Evolutionary conservation across 2,113 vertebrate genomes (phyloP), one percentile per base, ranked within the genome.

Genomic region (Chunga burmeisteri): DNA sequence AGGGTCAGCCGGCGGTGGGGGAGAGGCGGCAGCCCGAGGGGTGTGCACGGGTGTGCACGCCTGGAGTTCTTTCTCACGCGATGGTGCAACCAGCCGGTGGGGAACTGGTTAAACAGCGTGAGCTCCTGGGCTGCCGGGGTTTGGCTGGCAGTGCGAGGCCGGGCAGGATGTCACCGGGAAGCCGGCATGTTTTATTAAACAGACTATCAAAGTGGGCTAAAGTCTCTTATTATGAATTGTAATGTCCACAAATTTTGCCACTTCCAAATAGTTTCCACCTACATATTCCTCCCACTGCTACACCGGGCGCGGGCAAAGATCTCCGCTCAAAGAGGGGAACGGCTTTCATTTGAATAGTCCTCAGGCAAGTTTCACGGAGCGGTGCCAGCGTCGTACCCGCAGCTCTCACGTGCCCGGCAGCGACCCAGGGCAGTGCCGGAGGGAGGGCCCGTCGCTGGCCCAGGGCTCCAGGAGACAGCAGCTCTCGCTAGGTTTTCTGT

Each of bases 191-290:
- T 93, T 96, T 50, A 81, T 92, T 96, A 95, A 95, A 81, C 80
- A 56, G 40, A 3, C 50, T 79, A 62, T 91, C 88, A 79, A 94
- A 94, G 86, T 81, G 93, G 96, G 73, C 68, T 94, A 20, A 81
- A 91, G 95, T 81, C 91, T 96, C 83, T 94, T 89, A 88, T 94
- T 95, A 91, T 2, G 62, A 84, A 27, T 65, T 70, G 72, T 47
- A 86, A 92, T 23, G 93, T 91, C 96, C 96, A 87, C 90, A 95
- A 84, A 91, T 93, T 90, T 92, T 95, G 95, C 94, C 96, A 91
- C 94, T 96, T 96, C 94, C 95, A 95, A 96, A 92, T 88, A 87
- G 53, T 93, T 97, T 92, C 92, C 91, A 81, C 97, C 97, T 83
- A 94, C 93, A 0, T 27, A 19, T 84, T 84, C 94, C 94, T 97